Conservation (phyloP, 2,888 invertebrate genomes). For the Polydrusus pterygomalis region DNA sequence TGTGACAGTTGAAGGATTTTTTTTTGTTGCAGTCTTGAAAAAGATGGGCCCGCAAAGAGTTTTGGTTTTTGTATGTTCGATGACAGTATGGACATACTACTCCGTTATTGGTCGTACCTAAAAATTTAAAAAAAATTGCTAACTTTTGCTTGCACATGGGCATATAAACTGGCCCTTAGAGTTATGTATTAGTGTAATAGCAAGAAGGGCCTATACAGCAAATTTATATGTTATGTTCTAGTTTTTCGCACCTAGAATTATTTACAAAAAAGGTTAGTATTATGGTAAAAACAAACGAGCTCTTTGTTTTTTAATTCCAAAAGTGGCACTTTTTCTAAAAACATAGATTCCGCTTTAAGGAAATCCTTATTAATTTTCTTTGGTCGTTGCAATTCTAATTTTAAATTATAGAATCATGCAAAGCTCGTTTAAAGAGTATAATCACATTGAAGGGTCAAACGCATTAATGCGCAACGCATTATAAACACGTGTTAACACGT, state of each 20-base stretch:
- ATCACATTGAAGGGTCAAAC: too few species aligned
- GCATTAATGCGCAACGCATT: too few species aligned
- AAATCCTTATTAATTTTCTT: too few species aligned
- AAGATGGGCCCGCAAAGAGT: constrained; percentile 77
- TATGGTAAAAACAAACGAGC: too few species aligned
- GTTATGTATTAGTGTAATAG: background rate
- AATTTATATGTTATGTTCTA: background rate
- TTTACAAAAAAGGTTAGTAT: constrained; percentile 12
- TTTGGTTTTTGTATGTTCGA: constrained; percentile 75
- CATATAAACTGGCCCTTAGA: too few species aligned
- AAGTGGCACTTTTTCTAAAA: too few species aligned
- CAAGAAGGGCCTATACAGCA: background rate
- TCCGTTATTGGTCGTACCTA: background rate
- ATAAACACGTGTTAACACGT: too few species aligned
- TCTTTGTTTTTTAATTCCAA: too few species aligned
- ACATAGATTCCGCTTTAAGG: too few species aligned
- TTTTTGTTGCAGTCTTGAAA: constrained; percentile 72
- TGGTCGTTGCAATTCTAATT: too few species aligned
- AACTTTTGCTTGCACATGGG: background rate
- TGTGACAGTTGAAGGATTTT: constrained; percentile 82
- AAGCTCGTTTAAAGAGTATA: too few species aligned
- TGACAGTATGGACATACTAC: constrained; percentile 47
- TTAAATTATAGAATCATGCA: too few species aligned
- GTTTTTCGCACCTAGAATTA: background rate
- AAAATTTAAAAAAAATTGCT: background rate